Percentiles rank a stretch among this genome's conserved stretches.
Conservation (phyloP, 2,888 invertebrate species). For the Leucophenga montana region DNA sequence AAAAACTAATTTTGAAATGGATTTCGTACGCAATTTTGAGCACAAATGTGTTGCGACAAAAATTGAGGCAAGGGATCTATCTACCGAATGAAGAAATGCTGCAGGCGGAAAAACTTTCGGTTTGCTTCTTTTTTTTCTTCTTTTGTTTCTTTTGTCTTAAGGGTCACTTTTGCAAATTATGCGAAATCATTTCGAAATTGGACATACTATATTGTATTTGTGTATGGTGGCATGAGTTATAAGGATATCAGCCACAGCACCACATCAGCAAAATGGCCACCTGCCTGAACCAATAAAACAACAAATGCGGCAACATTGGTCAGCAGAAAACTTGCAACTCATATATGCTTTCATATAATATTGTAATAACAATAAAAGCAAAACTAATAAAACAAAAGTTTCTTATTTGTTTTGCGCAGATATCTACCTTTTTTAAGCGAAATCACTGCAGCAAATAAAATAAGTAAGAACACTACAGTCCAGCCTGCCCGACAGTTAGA, state of each 20-base stretch:
- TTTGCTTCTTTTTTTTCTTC: conserved; percentile 4
- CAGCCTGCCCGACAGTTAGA: too few relatives aligned
- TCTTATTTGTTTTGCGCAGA: conserved; percentile 42
- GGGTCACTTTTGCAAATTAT: conserved; percentile 67
- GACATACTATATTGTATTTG: conserved; percentile 43
- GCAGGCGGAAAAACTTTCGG: too few relatives aligned
- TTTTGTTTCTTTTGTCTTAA: conserved; percentile 35
- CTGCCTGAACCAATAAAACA: conserved; percentile 46
- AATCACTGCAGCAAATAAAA: conserved; percentile 56
- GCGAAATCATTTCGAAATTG: conserved; percentile 71
- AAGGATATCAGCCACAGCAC: conserved; percentile 32
- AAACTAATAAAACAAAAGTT: conserved; percentile 66
- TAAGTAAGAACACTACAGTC: too few relatives aligned
- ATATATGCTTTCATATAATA: conserved; percentile 38
- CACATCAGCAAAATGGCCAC: conserved; percentile 36
- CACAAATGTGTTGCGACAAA: conserved; percentile 58
- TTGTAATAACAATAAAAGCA: conserved; percentile 56
- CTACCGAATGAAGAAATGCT: too few relatives aligned
- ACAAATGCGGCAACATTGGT: conserved; percentile 53
- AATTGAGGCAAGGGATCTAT: conserved; percentile 16
- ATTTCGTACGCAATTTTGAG: conserved; percentile 63
- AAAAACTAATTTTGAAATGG: conserved; percentile 68
- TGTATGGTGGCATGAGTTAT: conserved; percentile 34
- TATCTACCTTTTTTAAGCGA: conserved; percentile 62
- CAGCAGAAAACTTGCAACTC: conserved; percentile 68